Conservation (phyloP, 2,888 invertebrate genomes). For the Heliconius cydno region DNA sequence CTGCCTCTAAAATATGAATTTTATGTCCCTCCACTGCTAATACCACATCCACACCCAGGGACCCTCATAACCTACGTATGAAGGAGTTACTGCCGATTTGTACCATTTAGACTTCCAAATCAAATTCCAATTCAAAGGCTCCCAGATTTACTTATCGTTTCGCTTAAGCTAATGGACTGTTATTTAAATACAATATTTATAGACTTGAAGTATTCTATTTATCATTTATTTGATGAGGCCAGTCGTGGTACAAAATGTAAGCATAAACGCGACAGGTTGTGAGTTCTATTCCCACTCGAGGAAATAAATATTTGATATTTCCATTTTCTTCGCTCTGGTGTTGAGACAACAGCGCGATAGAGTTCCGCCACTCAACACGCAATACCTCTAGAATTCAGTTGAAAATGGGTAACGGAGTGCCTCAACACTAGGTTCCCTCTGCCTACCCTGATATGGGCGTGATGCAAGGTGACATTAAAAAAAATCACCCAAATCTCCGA, state of each 20-base stretch:
- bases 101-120: constrained; percentile 31
- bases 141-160: constrained; percentile 1
- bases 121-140: too few species aligned
- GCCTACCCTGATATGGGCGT: too few species aligned
- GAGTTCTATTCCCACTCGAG: too few species aligned
- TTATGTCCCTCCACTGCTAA: constrained; percentile 78
- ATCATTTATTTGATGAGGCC: neutral
- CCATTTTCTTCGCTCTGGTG: too few species aligned
- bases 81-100: constrained; percentile 46
- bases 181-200: neutral
- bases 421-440: too few species aligned
- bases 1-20: constrained; percentile 80
- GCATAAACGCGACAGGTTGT: rapidly evolving
- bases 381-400: too few species aligned
- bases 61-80: constrained; percentile 69
- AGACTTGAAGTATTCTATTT: neutral
- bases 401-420: too few species aligned
- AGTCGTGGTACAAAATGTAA: neutral
- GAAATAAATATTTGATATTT: too few species aligned
- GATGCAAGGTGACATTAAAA: neutral
- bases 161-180: neutral
- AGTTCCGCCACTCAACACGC: too few species aligned
- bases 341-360: too few species aligned
- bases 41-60: constrained; percentile 77
- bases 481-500: neutral